Conservation (phyloP, 2,113 vertebrate species). For the Cromileptes altivelis region DNA sequence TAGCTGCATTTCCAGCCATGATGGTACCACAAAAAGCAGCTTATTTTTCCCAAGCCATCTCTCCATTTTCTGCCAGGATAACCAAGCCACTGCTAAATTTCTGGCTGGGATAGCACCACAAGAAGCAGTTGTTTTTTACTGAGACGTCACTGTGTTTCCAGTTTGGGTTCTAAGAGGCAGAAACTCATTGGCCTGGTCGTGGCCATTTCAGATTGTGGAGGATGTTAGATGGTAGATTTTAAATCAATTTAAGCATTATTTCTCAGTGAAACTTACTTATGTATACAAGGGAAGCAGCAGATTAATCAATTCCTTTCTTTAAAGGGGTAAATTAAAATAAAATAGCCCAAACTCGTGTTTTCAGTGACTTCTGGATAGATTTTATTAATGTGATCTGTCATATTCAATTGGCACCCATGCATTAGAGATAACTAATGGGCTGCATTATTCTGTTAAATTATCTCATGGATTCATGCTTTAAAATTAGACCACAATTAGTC, state of each 20-base stretch:
- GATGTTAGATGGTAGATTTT: background rate
- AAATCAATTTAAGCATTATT: constrained; percentile 6
- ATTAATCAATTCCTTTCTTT: background rate
- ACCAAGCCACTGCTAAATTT: too few species aligned
- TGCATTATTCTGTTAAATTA: constrained; percentile 18
- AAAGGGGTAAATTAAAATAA: background rate
- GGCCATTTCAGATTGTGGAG: background rate
- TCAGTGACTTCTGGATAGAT: background rate
- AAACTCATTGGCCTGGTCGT: constrained; percentile 31
- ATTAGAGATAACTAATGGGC: constrained; percentile 11
- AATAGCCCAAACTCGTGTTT: background rate
- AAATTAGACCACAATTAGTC: constrained; percentile 44
- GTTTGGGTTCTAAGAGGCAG: background rate
- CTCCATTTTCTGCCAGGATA: too few species aligned
- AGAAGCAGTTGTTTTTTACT: too few species aligned
- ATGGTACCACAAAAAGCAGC: too few species aligned
- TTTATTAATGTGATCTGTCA: constrained; percentile 17
- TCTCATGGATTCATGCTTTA: constrained; percentile 27
- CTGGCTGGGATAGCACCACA: too few species aligned
- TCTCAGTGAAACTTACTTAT: background rate
- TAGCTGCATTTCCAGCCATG: too few species aligned
- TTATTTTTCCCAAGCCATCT: too few species aligned
- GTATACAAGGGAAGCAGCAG: constrained; percentile 8
- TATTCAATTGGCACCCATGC: constrained; percentile 19
- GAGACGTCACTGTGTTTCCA: too few species aligned